Evolutionary conservation across 2,113 vertebrate genomes (phyloP).

Genomic region (Campylomormyrus numenius): DNA sequence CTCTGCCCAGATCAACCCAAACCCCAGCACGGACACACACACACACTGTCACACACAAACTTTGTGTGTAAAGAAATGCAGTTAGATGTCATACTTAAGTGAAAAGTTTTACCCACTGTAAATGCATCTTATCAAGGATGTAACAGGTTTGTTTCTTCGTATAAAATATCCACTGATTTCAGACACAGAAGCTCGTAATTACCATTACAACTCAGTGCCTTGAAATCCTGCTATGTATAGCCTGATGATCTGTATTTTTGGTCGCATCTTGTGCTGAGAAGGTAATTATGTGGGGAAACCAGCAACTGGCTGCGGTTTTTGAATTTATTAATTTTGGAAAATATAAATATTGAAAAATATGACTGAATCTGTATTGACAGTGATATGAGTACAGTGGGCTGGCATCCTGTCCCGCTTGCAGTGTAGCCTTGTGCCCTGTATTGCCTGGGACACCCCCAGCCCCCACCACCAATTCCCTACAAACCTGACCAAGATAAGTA

Average conservation of each 20-base stretch:
- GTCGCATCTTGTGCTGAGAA: background rate
- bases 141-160: conserved; percentile 10
- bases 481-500: background rate
- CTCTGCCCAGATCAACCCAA: background rate
- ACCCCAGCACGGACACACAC: background rate
- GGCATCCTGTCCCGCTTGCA: background rate
- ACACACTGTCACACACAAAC: background rate
- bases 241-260: background rate
- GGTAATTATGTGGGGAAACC: background rate
- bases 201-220: background rate
- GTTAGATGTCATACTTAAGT: background rate
- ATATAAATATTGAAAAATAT: background rate
- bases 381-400: background rate
- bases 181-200: background rate
- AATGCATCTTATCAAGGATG: background rate
- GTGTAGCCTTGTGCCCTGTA: background rate
- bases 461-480: background rate
- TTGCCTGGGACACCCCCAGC: background rate
- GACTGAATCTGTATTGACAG: background rate
- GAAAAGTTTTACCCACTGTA: background rate
- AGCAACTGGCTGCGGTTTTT: background rate
- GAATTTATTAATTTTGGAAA: background rate
- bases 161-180: too few relatives aligned
- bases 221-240: background rate
- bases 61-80: background rate